phyloP scores from a whole-genome alignment of 2,888 invertebrate genomes.

The Ormia ochracea region DNA sequence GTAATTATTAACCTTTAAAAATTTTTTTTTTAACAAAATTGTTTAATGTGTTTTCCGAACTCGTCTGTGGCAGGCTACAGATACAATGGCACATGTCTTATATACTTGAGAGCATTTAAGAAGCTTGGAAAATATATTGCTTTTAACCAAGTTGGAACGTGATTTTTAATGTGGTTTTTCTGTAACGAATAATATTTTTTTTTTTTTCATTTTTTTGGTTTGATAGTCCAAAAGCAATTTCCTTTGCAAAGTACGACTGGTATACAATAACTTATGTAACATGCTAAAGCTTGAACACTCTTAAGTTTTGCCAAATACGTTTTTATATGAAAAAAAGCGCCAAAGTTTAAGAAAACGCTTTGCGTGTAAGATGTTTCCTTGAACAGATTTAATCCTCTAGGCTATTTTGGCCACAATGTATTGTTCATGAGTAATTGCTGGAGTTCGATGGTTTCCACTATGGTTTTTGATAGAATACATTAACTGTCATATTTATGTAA shows the following conservation, averaged over 20 bases:
- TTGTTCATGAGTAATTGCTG: slow-evolving; percentile 1
- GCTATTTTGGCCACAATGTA: neutral
- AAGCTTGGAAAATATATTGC: neutral
- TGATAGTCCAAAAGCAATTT: neutral
- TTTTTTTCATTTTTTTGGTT: neutral
- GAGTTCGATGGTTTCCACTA: neutral
- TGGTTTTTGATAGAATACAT: neutral
- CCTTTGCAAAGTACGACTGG: neutral
- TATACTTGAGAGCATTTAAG: neutral
- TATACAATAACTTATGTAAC: neutral
- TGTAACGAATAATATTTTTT: neutral
- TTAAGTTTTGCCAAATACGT: neutral
- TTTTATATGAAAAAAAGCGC: neutral
- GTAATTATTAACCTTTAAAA: slow-evolving; percentile 7
- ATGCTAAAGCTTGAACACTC: neutral
- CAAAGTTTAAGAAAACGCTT: neutral
- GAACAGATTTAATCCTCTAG: neutral
- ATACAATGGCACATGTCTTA: neutral
- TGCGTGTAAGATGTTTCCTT: neutral
- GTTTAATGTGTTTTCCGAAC: neutral
- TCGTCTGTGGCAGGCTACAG: neutral
- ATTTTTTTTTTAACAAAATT: neutral
- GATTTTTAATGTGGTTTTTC: neutral
- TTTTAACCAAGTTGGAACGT: neutral
- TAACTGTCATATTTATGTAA: neutral